These are phyloP conservation scores for Notarius lentiginosus DNA, from an alignment of 2,113 vertebrate species.

Conservation along the genomic window DNA sequence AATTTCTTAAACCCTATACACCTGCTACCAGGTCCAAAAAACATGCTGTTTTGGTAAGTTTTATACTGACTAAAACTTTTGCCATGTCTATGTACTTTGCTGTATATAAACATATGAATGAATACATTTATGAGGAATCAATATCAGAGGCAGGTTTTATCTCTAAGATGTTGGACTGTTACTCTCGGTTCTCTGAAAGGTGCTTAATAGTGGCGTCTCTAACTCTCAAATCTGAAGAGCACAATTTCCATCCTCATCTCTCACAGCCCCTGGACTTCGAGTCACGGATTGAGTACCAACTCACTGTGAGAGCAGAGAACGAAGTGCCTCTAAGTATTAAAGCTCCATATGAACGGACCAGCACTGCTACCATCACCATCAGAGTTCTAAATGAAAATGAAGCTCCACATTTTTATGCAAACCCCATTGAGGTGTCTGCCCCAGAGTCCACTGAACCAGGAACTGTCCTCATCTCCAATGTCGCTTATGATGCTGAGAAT, in stretches of 20 bases:
- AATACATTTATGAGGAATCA: not conserved
- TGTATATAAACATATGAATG: no score
- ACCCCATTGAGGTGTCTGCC: constrained; percentile 79
- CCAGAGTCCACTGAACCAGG: constrained; percentile 78
- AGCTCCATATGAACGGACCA: constrained; percentile 63
- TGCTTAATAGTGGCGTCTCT: not conserved
- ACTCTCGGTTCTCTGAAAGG: not conserved
- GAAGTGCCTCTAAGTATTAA: constrained; percentile 70
- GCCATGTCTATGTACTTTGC: no score
- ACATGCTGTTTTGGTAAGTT: no score
- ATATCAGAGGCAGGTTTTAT: not conserved
- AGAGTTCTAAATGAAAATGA: constrained; percentile 84
- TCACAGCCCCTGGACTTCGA: constrained; percentile 89
- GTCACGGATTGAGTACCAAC: constrained; percentile 61
- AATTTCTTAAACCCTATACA: no score
- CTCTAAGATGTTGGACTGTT: not conserved
- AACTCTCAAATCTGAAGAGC: not conserved
- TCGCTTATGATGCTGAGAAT: constrained; percentile 84
- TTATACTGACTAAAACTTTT: no score
- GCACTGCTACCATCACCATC: constrained; percentile 76
- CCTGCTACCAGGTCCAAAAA: no score
- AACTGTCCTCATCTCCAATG: constrained; percentile 74
- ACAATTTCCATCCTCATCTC: constrained; percentile 10
- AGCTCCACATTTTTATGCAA: constrained; percentile 79
- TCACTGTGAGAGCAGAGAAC: constrained; percentile 81